Evolutionary conservation across 2,113 vertebrate genomes (phyloP).

Genomic region (Polyodon spathula): DNA sequence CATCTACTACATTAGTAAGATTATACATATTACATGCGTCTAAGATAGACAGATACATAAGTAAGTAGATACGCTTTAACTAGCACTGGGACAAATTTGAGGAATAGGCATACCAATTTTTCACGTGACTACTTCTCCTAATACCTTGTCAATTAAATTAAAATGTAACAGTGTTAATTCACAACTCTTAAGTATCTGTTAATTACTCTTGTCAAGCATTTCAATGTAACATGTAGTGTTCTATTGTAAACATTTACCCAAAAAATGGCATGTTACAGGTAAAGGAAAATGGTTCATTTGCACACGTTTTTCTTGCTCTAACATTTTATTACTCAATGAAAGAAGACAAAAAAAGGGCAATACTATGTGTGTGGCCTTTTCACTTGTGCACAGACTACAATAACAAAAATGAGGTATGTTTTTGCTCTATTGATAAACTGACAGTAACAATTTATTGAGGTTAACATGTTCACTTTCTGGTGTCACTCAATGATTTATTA

Average conservation of each 20-base stretch:
- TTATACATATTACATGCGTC: no score
- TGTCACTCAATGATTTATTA: constrained; percentile 73
- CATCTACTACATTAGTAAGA: no score
- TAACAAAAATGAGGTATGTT: constrained; percentile 37
- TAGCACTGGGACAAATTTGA: no score
- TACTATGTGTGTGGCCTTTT: constrained; percentile 70
- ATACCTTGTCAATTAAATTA: no score
- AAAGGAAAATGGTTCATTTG: constrained; percentile 68
- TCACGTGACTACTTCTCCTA: no score
- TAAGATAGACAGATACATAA: no score
- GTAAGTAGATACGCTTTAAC: no score
- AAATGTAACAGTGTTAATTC: no score
- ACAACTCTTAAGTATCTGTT: no score
- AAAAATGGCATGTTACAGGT: constrained; percentile 55
- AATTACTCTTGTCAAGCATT: no score
- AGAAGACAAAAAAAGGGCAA: constrained; percentile 55
- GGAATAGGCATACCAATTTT: no score
- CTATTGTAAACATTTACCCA: constrained; percentile 39
- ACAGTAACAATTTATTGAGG: constrained; percentile 75
- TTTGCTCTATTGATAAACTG: constrained; percentile 69
- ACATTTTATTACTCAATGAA: constrained; percentile 75
- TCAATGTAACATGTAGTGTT: no score
- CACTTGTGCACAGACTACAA: constrained; percentile 54
- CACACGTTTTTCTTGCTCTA: constrained; percentile 53
- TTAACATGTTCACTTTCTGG: constrained; percentile 65